Base-by-base conservation (phyloP, 2,888 invertebrate genomes). In the Pycnomerus fuliginosus region DNA sequence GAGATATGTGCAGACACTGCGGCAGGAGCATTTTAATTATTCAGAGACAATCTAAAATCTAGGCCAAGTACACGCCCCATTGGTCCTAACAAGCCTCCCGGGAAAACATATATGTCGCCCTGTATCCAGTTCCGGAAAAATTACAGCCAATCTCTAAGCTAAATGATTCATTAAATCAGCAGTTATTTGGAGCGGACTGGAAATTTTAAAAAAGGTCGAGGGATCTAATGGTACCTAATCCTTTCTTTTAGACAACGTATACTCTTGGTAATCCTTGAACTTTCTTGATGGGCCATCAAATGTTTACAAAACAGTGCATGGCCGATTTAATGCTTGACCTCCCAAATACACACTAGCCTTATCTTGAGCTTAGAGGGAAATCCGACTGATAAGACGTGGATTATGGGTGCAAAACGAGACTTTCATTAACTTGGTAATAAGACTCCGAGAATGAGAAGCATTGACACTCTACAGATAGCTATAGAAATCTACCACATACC, bases 341-440 rank as follows among this genome's bases (percentile, higher is more conserved):
- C 27, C 11, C 27, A 5, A 16, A 20, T 32, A 36, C 20, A 16
- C 16, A 25, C 8, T 10, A 16, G 22, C 12, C 31, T 31, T 33
- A 29, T 44, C 43, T 20, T 20, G 38, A 31, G 34, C 39, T 44
- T 39, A 16, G 17, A 39, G 30, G 44, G 33, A 44, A 39, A 44
- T 44, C 44, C 44, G 44, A 39, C 30, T 23, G 48, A 50, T 50
- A 48, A 48, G 45, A 48, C 41, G 27, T 10, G 14, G 44, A 44
- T 44, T 45, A 45, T 33, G 45, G 40, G 47, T 44, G 47, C 42
- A 47, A 50, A 50, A 50, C 50, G 50, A 40, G 44, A 48, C 32
- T 51, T 48, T 48, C 50, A 48, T 51, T 48, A 50, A 50, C 36
- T 48, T 30, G 23, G 47, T 39, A 50, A 50, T 50, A 44, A 50